Base-by-base conservation (phyloP, 2,888 invertebrate genomes). In the Caenorhabditis imperialis region DNA sequence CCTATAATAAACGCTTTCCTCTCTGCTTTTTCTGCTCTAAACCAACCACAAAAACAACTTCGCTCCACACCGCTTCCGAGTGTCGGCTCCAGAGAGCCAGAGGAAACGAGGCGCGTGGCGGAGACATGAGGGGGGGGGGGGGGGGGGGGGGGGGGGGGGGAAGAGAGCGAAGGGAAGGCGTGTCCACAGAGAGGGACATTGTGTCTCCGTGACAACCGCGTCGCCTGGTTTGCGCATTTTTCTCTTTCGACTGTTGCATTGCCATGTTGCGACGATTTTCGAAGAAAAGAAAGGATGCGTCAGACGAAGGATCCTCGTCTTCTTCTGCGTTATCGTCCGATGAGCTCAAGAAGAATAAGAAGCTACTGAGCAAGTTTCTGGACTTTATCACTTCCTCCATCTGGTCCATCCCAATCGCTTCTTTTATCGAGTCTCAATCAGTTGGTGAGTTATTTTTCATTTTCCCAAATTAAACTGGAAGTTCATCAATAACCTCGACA, bases 381-480 rank as follows among this genome's bases (percentile, higher is more conserved):
- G 85, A 86, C 8, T 86, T 86, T 62, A 70, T 86, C 10, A 75
- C 78, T 25, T 84, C 85, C 1, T 78, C 81, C 4, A 78, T 86
- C 16, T 86, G 86, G 86, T 71, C 75, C 18, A 75, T 86, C 30
- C 86, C 86, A 1, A 82, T 84, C 20, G 75, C 75, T 3, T 81
- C 84, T 14, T 86, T 85, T 60, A 81, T 86, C 23, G 86, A 86
- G 54, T 80, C 84, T 33, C 79, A 81, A 47, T 85, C 84, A 4
- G 81, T 85, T 23, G 79, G 86, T 85, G 27, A 51, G 71, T 25
- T 18, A 6, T 14, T 16, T 54, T 23, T 2, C 23, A 10, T 40
- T 25, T 10, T n/a, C n/a, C n/a, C 42, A 27, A 25, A 51, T 40
- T 40, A 16, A 6, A 40, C 5, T 14, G 18, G 5, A 40, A 40